These are phyloP conservation scores for Tachystola acroxantha DNA, from an alignment of 2,888 invertebrate genomes.

Conservation along the genomic window DNA sequence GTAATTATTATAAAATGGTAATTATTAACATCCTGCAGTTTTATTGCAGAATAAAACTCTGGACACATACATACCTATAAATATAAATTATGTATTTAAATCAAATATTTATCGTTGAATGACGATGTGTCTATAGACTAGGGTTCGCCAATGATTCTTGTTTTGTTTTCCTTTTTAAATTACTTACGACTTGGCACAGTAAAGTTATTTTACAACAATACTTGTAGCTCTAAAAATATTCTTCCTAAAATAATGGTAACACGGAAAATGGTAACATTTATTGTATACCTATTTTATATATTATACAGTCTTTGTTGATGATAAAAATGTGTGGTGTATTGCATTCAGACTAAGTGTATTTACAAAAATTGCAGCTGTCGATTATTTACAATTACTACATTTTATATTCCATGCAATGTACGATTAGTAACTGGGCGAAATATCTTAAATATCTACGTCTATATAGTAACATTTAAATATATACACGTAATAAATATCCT, in stretches of 20 bases:
- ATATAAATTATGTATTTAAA: constrained; percentile 9
- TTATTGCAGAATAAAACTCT: constrained; percentile 21
- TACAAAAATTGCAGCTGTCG: constrained; percentile 45
- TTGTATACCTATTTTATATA: constrained; percentile 40
- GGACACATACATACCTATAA: constrained; percentile 16
- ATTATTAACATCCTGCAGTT: constrained; percentile 32
- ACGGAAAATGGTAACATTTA: constrained; percentile 37
- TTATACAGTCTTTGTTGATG: constrained; percentile 54
- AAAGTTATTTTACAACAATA: constrained; percentile 17
- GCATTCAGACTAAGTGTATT: constrained; percentile 45
- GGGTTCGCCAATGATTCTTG: constrained; percentile 21
- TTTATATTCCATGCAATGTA: constrained; percentile 42
- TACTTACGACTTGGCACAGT: constrained; percentile 36
- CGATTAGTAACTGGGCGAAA: constrained; percentile 47
- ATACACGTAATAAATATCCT: constrained; percentile 72
- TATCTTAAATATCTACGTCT: constrained; percentile 45
- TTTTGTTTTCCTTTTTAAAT: constrained; percentile 19
- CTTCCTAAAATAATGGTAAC: constrained; percentile 43
- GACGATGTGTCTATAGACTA: constrained; percentile 36
- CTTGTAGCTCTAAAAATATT: constrained; percentile 26
- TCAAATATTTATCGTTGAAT: constrained; percentile 13
- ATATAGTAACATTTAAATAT: constrained; percentile 46
- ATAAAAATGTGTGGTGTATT: constrained; percentile 26
- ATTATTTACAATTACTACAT: constrained; percentile 50
- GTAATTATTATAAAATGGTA: constrained; percentile 41